Evolutionary conservation across 2,888 invertebrate species (phyloP), one percentile per base, ranked within the genome.

Genomic region (Sarcophaga rosellei): DNA sequence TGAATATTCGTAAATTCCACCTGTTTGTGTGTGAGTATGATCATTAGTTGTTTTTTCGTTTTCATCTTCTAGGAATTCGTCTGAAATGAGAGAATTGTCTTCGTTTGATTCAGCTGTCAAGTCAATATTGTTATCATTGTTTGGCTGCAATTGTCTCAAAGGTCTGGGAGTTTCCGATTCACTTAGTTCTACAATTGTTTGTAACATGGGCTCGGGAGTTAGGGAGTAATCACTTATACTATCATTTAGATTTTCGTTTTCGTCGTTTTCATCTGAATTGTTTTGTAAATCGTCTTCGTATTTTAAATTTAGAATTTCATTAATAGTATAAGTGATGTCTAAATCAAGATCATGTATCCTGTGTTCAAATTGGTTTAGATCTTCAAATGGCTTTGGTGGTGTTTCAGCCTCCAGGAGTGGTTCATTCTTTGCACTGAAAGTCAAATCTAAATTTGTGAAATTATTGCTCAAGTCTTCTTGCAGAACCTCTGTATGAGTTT

Each of bases 101-200:
- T 85, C 82, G 62, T 84, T 84, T 10, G 85, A 87, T 53, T 53
- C 17, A 4, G 17, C 17, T 53, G 12, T 53, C 17, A 12, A 15
- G 12, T 53, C 17, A 53, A 76, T 78, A 3, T 47, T 35, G 17
- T 85, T 82, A 53, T 69, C 47, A 45, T 74, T 35, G 25, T 20
- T 10, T 47, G 61, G 45, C 0, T 62, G 20, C 21, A 65, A 25
- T 21, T 15, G 12, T 11, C 44, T 17, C 2, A 21, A 4, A 17
- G 65, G 73, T n/a, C 44, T 80, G 0, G 61, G 78, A 21, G 75
- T 80, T 65, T 85, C 81, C 1, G 73, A 69, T 80, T 88, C 88
- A 76, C 81, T 87, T 10, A 80, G 11, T 68, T 88, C 86, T n/a
- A 70, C 45, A 80, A 88, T 85, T 62, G 86, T 88, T 1, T 86